Base-by-base conservation (phyloP, 2,797 vertebrate genomes). In the Dallia pectoralis region DNA sequence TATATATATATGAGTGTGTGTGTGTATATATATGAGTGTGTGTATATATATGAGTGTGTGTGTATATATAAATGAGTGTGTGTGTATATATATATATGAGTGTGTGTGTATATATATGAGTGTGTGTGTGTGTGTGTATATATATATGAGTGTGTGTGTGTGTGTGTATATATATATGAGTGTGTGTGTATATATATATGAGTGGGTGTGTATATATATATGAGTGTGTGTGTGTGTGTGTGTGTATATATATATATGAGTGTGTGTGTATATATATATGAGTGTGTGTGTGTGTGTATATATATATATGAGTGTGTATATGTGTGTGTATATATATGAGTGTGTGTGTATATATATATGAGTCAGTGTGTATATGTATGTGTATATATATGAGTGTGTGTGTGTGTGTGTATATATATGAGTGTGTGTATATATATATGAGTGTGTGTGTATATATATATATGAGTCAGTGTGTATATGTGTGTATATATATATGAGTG, bases 201-300 rank as follows among this genome's bases (percentile, higher is more conserved):
- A n/a, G n/a, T n/a, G n/a, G n/a, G n/a, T n/a, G n/a, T n/a, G n/a
- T n/a, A n/a, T n/a, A n/a, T n/a, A n/a, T n/a, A n/a, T n/a, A 36
- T 36, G 51, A 48, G 53, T 32, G 49, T 25, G 65, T 68, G 65
- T 44, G 8, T 44, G 11, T 12, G 40, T 12, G n/a, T n/a, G n/a
- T n/a, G n/a, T n/a, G n/a, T n/a, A n/a, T n/a, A n/a, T n/a, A n/a
- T n/a, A n/a, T 36, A 3, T 36, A 36, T 11, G 40, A 48, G 47
- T 29, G 0, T 61, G 36, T 72, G 33, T 19, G 22, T 40, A 9
- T 9, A 7, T 9, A 9, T 7, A 9, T 6, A 36, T 68, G 27
- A 67, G n/a, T n/a, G n/a, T n/a, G n/a, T n/a, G n/a, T n/a, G 36
- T 61, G 64, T 36, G 62, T 48, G 69, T 14, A 40, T 25, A n/a